Conservation (phyloP, 2,797 vertebrate genomes). For the Trichosurus vulpecula region DNA sequence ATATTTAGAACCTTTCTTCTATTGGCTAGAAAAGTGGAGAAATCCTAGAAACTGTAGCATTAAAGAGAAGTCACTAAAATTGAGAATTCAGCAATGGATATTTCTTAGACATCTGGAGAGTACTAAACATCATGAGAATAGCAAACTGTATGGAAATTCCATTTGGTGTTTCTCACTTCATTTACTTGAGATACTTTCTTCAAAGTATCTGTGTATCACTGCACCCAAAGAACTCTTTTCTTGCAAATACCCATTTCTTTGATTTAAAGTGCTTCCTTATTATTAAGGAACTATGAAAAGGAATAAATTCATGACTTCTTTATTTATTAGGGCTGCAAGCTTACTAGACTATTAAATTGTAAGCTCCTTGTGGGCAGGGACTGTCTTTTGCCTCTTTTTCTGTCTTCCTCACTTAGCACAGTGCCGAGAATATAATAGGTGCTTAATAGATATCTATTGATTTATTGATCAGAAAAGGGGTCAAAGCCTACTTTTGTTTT, state of each 20-base stretch:
- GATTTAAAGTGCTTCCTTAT: conserved; percentile 24
- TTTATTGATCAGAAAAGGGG: neutral
- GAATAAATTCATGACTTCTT: conserved; percentile 23
- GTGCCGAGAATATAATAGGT: neutral
- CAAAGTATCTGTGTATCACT: conserved; percentile 19
- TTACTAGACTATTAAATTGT: neutral
- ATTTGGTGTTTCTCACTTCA: conserved; percentile 28
- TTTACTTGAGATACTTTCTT: conserved; percentile 44
- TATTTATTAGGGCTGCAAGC: conserved; percentile 28
- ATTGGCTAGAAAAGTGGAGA: neutral
- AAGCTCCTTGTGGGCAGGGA: neutral
- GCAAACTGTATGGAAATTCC: neutral
- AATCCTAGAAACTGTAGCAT: conserved; percentile 15
- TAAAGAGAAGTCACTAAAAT: conserved; percentile 1
- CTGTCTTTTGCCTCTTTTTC: neutral
- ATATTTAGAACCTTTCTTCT: neutral
- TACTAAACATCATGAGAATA: neutral
- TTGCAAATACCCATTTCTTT: conserved; percentile 44
- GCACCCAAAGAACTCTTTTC: conserved; percentile 29
- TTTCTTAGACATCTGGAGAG: neutral
- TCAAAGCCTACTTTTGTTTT: neutral
- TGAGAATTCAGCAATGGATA: conserved; percentile 1
- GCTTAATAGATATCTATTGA: neutral
- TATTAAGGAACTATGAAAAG: conserved; percentile 7
- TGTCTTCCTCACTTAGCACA: neutral